Evolutionary conservation across 2,113 vertebrate species (phyloP), one percentile per base, ranked within the genome.

Genomic region (Chaenogobius annularis): DNA sequence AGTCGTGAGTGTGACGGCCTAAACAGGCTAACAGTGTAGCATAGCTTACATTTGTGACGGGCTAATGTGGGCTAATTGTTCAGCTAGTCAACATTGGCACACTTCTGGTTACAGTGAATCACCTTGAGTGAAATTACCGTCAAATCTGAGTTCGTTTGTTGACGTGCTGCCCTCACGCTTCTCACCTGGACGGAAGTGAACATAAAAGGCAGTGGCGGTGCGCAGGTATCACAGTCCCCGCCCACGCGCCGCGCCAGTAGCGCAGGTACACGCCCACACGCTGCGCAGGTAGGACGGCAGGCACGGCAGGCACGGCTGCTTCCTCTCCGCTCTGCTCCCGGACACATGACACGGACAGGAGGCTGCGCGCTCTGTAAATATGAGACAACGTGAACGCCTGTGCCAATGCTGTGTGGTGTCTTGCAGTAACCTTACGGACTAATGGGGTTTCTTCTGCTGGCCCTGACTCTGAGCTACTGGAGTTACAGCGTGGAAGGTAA

Each of bases 371-470:
- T 62, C 19, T 73, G 75, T 77, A 74, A 83, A 82, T 75, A 82
- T 86, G 79, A 85, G 74, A 85, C 66, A 58, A 81, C 54, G 64
- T 90, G 74, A 88, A 83, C 48, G 47, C 12, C 70, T 89, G 73
- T 55, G 89, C 88, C 89, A 84, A 73, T 84, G 59, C 59, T 40
- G 85, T 90, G 85, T 92, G 94, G 87, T 90, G 72, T 89, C 84
- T 84, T 91, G 85, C 93, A 95, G 91, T 80, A 86, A 90, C 88
- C 93, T 92, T 94, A 87, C 95, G 94, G 94, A 94, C 95, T 94
- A 94, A 99, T 99, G 97, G 96, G 96, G 95, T 94, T 95, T 94
- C 91, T 95, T 91, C 92, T 95, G 89, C 90, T 97, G 81, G 95
- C 91, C 92, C 93, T 98, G 90, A 86, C 96, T 93, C 94, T 99